Evolutionary conservation across 2,113 vertebrate genomes (phyloP).

Genomic region (Platysteira castanea): DNA sequence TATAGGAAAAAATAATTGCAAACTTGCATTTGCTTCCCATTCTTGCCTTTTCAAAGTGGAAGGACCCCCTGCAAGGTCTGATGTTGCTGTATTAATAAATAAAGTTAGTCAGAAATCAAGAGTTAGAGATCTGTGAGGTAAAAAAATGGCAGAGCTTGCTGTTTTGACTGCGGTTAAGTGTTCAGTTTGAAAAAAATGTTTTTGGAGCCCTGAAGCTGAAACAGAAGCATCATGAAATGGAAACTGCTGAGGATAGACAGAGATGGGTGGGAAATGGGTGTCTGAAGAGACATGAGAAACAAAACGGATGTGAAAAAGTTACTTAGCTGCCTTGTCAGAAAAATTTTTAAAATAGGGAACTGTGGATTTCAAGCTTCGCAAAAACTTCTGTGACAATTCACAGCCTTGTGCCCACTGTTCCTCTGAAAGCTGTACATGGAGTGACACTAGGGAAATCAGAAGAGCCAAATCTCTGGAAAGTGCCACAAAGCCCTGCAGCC

Average conservation of each 20-base stretch:
- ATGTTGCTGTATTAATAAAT: background rate
- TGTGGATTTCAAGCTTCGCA: background rate
- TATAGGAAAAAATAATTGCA: background rate
- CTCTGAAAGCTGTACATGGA: background rate
- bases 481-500: rapidly evolving
- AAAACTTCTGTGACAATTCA: background rate
- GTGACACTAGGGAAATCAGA: background rate
- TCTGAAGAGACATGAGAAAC: background rate
- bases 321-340: background rate
- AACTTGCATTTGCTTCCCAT: background rate
- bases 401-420: background rate
- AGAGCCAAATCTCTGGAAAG: background rate
- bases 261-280: background rate
- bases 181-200: background rate
- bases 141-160: background rate
- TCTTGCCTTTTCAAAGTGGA: background rate
- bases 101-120: background rate
- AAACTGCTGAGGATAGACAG: background rate
- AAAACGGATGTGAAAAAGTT: background rate
- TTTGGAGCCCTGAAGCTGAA: background rate
- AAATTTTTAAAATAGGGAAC: background rate
- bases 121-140: background rate
- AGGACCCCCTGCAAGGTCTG: background rate
- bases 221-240: background rate
- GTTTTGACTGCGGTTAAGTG: background rate